Base-by-base conservation (phyloP, 2,797 vertebrate species). In the Philypnodon macrostomus region DNA sequence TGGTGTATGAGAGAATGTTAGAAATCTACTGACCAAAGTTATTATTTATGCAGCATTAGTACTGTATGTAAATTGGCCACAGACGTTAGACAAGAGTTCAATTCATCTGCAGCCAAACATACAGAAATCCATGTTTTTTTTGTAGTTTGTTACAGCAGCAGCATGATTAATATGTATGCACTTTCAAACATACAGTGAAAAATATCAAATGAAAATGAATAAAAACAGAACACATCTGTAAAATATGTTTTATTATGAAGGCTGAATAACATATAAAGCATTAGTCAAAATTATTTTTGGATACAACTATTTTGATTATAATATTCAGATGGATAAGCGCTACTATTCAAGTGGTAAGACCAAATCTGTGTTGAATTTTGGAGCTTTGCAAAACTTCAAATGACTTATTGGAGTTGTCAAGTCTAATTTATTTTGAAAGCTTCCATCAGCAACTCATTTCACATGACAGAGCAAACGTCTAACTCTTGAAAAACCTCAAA, bases 311-410 rank as follows among this genome's bases (percentile, higher is more conserved):
- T 23, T 23, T 3, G 6, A 23, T 6, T 23, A 23, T 23, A 23
- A 33, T 33, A 4, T 33, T 17, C 7, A 16, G 8, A 11, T 5
- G n/a, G 29, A 26, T 27, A 24, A 27, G 9, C 24, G 10, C 24
- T 31, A 2, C 16, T 69, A 57, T 61, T 72, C 63, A 61, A 59
- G 42, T 50, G 18, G 44, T 69, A 70, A 79, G 72, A 69, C 21
- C 10, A 77, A 77, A 78, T 76, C 45, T 70, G 58, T 76, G 75
- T 79, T 72, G 9, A 1, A 29, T 75, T 76, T 73, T 47, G 75
- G 36, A 38, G 58, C 13, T 65, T 58, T 64, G 21, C 1, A 30
- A 67, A 67, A 57, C 55, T 80, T 70, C 58, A 21, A 74, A 41
- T 4, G 34, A 70, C 54, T 70, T 72, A 51, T 79, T 45, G 62